These are phyloP conservation scores for Oenanthe oenanthe DNA, from an alignment of 2,113 vertebrate genomes.

Conservation along the genomic window DNA sequence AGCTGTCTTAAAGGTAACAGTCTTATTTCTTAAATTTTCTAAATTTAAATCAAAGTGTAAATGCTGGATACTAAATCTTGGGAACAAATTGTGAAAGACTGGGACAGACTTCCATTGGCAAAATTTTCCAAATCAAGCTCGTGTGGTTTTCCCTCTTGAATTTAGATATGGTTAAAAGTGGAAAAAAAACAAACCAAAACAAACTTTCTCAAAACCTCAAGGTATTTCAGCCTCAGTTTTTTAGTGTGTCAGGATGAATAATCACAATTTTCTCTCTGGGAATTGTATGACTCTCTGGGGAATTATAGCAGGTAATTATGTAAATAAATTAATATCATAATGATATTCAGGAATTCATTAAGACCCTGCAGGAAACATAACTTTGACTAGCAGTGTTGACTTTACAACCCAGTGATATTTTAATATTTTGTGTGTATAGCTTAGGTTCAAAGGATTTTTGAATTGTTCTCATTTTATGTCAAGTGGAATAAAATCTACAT, in stretches of 20 bases:
- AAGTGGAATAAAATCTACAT: not conserved
- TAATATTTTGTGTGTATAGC: not conserved
- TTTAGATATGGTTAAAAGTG: not conserved
- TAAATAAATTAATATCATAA: not conserved
- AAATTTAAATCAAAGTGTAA: not conserved
- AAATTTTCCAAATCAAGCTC: not conserved
- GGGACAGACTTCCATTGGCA: not conserved
- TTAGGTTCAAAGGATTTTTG: not conserved
- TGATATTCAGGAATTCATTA: not conserved
- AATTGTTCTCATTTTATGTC: not conserved
- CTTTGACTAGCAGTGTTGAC: not conserved
- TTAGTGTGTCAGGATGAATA: not conserved
- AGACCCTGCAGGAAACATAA: not conserved
- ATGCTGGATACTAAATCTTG: not conserved
- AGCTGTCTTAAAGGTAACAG: not conserved
- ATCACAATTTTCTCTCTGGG: not conserved
- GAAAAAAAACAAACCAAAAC: not conserved
- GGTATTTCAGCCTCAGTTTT: not conserved
- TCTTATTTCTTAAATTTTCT: not conserved
- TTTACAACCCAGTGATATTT: not conserved
- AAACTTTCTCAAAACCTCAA: not conserved
- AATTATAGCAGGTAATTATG: not conserved
- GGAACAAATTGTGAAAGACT: not conserved
- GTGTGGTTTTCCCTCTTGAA: not conserved
- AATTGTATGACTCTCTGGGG: not conserved